Evolutionary conservation across 2,113 vertebrate genomes (phyloP).

Genomic region (Centropus unirufus): DNA sequence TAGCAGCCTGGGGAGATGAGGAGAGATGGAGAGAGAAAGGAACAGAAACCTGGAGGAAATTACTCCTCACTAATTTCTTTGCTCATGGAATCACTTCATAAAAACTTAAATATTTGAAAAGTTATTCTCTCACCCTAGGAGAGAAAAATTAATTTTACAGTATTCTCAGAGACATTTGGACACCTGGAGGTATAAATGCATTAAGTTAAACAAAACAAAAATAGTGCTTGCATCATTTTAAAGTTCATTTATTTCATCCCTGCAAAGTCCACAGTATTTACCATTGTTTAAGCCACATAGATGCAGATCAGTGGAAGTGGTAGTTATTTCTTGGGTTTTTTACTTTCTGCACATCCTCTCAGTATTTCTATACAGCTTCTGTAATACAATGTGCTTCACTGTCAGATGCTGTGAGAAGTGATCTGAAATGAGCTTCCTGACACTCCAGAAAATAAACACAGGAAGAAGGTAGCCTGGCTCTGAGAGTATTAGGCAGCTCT

Average conservation of each 20-base stretch:
- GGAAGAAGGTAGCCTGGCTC: not conserved
- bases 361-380: not conserved
- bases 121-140: not conserved
- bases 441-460: not conserved
- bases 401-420: not conserved
- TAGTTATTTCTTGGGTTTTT: not conserved
- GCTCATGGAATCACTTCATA: not conserved
- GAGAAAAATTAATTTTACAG: not conserved
- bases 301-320: not conserved
- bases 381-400: not conserved
- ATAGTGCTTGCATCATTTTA: not conserved
- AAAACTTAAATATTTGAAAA: not conserved
- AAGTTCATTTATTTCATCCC: not conserved
- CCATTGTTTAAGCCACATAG: not conserved
- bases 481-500: not conserved
- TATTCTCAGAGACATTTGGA: not conserved
- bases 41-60: not conserved
- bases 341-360: not conserved
- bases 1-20: fast-evolving
- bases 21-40: not conserved
- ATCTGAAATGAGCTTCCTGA: not conserved
- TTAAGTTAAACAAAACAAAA: not conserved
- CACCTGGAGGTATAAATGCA: not conserved
- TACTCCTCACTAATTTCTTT: not conserved
- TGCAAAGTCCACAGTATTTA: not conserved